phyloP scores from a whole-genome alignment of 2,797 vertebrate species.

The Poeciliopsis gracilis region DNA sequence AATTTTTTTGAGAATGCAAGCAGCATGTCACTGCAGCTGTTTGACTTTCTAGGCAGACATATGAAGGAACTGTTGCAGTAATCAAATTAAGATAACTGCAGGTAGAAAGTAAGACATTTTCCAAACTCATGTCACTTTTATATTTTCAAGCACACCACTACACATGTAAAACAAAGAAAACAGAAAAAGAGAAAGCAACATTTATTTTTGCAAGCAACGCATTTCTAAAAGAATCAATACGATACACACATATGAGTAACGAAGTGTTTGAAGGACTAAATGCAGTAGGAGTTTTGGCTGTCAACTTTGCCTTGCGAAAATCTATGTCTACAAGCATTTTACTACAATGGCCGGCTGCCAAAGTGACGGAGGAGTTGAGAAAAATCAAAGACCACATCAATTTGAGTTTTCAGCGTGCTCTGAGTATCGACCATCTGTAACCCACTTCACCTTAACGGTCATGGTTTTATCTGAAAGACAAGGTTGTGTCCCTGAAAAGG shows the following conservation, averaged over 20 bases:
- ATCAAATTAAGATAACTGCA: too few relatives aligned
- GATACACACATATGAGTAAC: neutral
- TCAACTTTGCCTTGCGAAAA: conserved; percentile 19
- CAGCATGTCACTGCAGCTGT: too few relatives aligned
- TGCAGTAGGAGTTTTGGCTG: neutral
- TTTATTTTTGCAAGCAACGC: neutral
- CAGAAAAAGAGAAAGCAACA: neutral
- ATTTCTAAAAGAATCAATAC: neutral
- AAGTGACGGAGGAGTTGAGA: conserved; percentile 40
- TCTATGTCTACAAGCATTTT: conserved; percentile 24
- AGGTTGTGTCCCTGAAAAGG: conserved; percentile 14
- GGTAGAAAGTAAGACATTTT: too few relatives aligned
- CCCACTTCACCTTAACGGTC: conserved; percentile 31
- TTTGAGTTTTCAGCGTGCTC: conserved; percentile 53
- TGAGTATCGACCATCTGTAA: conserved; percentile 56
- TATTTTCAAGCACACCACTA: conserved; percentile 10
- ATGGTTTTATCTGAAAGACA: conserved; percentile 33
- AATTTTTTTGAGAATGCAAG: too few relatives aligned
- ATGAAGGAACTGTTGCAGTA: too few relatives aligned
- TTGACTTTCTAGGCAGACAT: too few relatives aligned
- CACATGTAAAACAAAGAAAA: neutral
- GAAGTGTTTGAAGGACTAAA: conserved; percentile 18
- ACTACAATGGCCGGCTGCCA: conserved; percentile 36
- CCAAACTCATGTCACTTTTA: neutral
- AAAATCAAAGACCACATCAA: conserved; percentile 65